These are phyloP conservation scores for Sarcophaga subvicina DNA, from an alignment of 2,888 invertebrate species.

Conservation along the genomic window DNA sequence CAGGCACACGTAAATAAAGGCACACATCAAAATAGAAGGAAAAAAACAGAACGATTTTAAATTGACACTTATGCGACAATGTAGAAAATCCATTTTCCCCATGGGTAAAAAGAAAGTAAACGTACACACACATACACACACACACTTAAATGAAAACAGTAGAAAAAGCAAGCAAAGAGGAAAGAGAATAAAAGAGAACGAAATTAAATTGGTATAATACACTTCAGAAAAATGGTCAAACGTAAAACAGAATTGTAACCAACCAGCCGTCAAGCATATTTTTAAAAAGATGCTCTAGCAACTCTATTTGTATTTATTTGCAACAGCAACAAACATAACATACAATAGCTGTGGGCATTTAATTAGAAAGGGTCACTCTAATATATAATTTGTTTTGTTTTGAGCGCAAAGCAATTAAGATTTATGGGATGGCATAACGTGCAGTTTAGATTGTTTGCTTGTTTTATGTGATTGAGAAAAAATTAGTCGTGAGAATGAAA, in stretches of 20 bases:
- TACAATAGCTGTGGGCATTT: background rate
- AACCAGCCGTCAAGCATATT: conserved; percentile 53
- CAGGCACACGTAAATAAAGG: background rate
- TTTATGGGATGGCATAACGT: too few relatives aligned
- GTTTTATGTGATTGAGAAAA: too few relatives aligned
- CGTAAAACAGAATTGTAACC: conserved; percentile 38
- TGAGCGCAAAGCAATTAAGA: too few relatives aligned
- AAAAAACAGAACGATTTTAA: conserved; percentile 27
- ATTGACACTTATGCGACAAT: conserved; percentile 67
- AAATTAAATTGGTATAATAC: conserved; percentile 33
- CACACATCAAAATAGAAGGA: background rate
- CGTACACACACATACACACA: background rate
- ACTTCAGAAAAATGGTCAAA: conserved; percentile 46
- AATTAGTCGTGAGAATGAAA: too few relatives aligned
- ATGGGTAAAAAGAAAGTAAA: conserved; percentile 16
- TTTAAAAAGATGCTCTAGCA: conserved; percentile 47
- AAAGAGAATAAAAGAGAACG: background rate
- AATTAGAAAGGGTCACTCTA: background rate
- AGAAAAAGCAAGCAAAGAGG: too few relatives aligned
- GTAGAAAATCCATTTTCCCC: conserved; percentile 62
- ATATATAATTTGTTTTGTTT: too few relatives aligned
- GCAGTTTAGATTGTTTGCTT: too few relatives aligned
- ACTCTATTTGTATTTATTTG: conserved; percentile 7
- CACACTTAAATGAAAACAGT: background rate
- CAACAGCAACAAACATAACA: conserved; percentile 9